phyloP scores from a whole-genome alignment of 2,113 vertebrate species.

The Tyto alba region DNA sequence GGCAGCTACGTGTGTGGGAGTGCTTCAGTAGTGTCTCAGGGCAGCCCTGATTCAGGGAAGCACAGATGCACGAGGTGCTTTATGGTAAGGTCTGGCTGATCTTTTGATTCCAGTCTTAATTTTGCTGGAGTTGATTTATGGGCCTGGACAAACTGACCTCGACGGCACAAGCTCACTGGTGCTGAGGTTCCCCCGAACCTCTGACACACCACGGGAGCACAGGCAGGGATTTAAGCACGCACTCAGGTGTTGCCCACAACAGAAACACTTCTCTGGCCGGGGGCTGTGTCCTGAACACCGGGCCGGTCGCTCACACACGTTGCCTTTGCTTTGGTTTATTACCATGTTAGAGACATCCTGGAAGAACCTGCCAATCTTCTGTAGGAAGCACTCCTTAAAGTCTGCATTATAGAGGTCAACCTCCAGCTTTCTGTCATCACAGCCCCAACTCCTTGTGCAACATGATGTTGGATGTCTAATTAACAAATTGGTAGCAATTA shows the following conservation, averaged over 20 bases:
- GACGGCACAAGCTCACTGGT: neutral
- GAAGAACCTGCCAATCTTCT: neutral
- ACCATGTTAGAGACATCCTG: neutral
- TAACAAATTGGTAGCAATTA: neutral
- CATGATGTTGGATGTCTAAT: neutral
- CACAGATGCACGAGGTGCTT: neutral
- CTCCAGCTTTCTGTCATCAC: neutral
- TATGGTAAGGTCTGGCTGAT: neutral
- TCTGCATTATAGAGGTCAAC: neutral
- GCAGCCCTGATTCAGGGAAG: neutral
- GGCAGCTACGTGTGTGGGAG: neutral
- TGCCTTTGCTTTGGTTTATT: neutral
- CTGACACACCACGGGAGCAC: neutral
- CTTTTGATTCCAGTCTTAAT: neutral
- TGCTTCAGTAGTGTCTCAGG: neutral
- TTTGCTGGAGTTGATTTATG: neutral
- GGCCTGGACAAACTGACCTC: neutral
- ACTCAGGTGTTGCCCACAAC: neutral
- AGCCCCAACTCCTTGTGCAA: neutral
- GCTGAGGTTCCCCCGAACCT: fast-evolving
- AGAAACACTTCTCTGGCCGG: neutral
- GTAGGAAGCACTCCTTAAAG: neutral
- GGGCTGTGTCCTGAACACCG: neutral
- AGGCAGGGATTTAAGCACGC: neutral
- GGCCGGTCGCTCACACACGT: fast-evolving